A percentile compares a stretch with the other conserved stretches of the same genome.
phyloP scores from a whole-genome alignment of 2,113 vertebrate species.

The Ictalurus punctatus region DNA sequence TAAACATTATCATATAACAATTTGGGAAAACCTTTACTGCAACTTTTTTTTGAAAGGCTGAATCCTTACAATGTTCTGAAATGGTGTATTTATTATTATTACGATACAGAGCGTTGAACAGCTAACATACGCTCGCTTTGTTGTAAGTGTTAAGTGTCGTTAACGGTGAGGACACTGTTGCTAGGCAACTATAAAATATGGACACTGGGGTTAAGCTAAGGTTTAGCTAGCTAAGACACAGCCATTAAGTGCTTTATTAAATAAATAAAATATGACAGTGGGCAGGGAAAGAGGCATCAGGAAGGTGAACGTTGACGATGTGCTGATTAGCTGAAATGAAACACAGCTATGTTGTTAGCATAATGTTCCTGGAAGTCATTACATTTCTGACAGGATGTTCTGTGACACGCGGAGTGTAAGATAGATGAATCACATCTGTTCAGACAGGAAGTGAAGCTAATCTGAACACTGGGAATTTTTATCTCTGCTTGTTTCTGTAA shows the following conservation, averaged over 20 bases:
- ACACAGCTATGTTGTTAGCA: background rate
- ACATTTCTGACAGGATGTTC: too few species aligned
- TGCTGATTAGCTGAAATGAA: too few species aligned
- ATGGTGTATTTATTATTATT: background rate
- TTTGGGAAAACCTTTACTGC: too few species aligned
- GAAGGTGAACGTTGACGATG: too few species aligned
- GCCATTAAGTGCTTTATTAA: too few species aligned
- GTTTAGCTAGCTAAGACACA: background rate
- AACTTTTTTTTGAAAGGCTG: too few species aligned
- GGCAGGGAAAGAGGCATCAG: too few species aligned
- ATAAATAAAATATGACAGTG: too few species aligned
- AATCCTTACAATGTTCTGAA: background rate
- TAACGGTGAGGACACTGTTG: background rate
- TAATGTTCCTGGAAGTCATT: too few species aligned
- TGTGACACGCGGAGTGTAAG: background rate
- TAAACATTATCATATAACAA: too few species aligned
- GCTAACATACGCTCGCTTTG: background rate
- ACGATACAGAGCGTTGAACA: background rate
- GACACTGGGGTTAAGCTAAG: background rate
- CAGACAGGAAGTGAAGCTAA: background rate
- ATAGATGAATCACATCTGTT: background rate
- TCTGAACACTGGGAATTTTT: background rate
- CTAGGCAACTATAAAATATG: background rate
- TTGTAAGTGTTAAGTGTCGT: background rate
- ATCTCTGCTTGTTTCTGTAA: background rate